Evolutionary conservation across 2,113 vertebrate species (phyloP).

Genomic region (Hyperopisus bebe): DNA sequence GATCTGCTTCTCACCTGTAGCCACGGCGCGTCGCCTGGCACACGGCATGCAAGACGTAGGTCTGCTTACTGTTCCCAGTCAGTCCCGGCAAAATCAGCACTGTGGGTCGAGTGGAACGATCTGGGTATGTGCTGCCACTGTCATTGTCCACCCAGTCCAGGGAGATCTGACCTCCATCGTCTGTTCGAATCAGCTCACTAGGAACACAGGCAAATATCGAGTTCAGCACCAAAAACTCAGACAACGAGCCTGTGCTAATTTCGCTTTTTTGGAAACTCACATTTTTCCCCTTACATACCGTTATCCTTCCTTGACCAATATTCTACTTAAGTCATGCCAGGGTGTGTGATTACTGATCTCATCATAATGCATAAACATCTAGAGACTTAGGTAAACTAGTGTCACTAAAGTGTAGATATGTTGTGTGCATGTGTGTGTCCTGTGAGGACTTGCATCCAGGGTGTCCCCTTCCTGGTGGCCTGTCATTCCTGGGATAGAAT

Average conservation of each 20-base stretch:
- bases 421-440: background rate
- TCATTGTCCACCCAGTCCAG: slow-evolving; percentile 68
- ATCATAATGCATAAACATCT: background rate
- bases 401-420: background rate
- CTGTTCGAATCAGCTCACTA: slow-evolving; percentile 65
- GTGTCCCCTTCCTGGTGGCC: background rate
- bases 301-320: background rate
- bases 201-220: background rate
- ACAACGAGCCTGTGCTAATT: background rate
- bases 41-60: slow-evolving; percentile 63
- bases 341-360: background rate
- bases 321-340: background rate
- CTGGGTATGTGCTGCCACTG: slow-evolving; percentile 37
- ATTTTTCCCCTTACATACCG: background rate
- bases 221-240: background rate
- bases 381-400: background rate
- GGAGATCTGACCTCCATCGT: slow-evolving; percentile 73
- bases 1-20: slow-evolving; percentile 57
- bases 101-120: slow-evolving; percentile 57
- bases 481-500: background rate
- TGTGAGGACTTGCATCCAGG: background rate
- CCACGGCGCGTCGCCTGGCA: slow-evolving; percentile 55
- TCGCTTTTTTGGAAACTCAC: background rate
- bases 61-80: slow-evolving; percentile 66
- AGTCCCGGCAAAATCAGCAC: slow-evolving; percentile 73